Base-by-base conservation (phyloP, 2,888 invertebrate genomes). In the Epirrita christyi region DNA sequence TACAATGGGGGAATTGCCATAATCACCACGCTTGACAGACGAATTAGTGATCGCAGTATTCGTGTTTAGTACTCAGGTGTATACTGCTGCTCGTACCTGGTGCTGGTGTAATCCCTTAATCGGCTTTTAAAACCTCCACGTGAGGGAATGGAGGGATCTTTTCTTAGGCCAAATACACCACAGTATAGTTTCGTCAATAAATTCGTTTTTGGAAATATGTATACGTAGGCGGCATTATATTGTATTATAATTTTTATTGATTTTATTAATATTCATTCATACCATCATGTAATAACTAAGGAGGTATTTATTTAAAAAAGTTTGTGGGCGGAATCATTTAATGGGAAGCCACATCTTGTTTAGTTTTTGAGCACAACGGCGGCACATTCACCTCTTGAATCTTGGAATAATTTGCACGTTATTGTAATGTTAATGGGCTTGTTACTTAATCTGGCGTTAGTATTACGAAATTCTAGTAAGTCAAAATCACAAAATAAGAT, bases 341-440 rank as follows among this genome's bases (percentile, higher is more conserved):
- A 77, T 73, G 72, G 78, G 79, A 69, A 73, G 67, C 67, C 61
- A 66, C 73, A 74, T 76, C 71, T 73, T 65, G 70, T 73, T 80
- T 76, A 71, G 72, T 70, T 67, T 71, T 67, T 63, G 63, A 65
- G 68, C 64, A 68, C 70, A 72, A 66, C 56, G 63, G 65, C 56
- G 63, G 65, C 53, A 59, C 67, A 67, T 67, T 73, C 62, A 70
- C 68, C 68, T 75, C 70, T 65, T 67, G 51, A 46, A 55, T 11
- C 21, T 44, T 41, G 48, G 57, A 55, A 67, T 58, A 60, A 64
- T 70, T 68, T 64, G 61, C 61, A 65, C 57, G 46, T 55, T 66
- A 49, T 55, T 38, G 28, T 48, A 32, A 53, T 45, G 43, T 59
- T 49, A 55, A 44, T 54, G 41, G 32, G 42, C 44, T 51, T 44